These are phyloP conservation scores for Pantelozetes paolii DNA, from an alignment of 2,888 invertebrate species.

Conservation along the genomic window DNA sequence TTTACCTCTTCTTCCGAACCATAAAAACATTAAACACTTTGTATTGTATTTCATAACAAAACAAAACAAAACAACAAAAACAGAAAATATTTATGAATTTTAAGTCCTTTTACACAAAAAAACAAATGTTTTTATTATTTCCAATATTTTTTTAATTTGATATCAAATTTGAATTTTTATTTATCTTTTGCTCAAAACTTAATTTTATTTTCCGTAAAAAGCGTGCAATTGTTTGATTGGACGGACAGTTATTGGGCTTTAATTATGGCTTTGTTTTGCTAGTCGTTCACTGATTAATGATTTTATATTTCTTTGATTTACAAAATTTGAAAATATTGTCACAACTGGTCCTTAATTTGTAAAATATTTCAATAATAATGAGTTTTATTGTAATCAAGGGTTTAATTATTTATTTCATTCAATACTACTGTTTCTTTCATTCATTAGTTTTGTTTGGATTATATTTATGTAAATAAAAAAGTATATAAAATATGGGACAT, in stretches of 20 bases:
- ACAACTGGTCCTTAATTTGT: background rate
- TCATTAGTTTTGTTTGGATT: no score
- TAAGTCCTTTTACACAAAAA: no score
- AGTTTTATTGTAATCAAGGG: background rate
- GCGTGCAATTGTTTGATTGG: background rate
- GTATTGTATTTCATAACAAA: background rate
- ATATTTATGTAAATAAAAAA: no score
- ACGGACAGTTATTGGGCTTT: conserved; percentile 9
- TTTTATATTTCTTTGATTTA: background rate
- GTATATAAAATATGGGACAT: conserved; percentile 18
- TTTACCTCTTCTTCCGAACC: conserved; percentile 5
- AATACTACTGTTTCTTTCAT: no score
- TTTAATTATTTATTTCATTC: background rate
- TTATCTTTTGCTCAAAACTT: conserved; percentile 8
- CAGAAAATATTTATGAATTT: no score
- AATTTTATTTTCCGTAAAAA: background rate
- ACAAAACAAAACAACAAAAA: no score
- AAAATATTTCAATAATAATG: background rate
- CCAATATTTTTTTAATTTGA: no score
- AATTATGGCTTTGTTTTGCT: conserved; percentile 25
- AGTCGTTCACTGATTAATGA: background rate
- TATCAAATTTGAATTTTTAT: background rate
- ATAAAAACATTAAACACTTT: no score
- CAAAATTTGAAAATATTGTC: conserved; percentile 8
- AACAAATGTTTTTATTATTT: no score